Conservation (phyloP, 2,797 vertebrate genomes). For the Lepus oiostolus region DNA sequence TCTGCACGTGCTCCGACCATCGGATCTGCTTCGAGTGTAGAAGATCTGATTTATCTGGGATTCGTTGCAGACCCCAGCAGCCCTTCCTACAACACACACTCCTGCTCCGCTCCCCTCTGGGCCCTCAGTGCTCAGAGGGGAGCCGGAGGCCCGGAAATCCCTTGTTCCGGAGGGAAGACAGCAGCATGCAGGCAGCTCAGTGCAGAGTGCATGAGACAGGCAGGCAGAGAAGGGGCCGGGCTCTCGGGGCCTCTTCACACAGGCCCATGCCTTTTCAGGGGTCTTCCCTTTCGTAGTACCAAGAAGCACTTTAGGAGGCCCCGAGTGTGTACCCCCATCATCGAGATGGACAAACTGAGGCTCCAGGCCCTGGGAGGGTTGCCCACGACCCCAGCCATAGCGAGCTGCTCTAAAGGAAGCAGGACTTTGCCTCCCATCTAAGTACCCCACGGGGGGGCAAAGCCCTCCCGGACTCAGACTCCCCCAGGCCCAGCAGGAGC, state of each 20-base stretch:
- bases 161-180: not conserved
- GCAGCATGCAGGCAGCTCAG: not conserved
- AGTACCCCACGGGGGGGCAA: not conserved
- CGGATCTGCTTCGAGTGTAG: constrained; percentile 71
- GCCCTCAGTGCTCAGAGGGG: constrained; percentile 5
- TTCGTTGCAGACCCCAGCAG: constrained; percentile 73
- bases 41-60: constrained; percentile 72
- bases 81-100: constrained; percentile 15
- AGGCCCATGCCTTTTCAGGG: not conserved
- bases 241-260: not conserved
- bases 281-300: not conserved
- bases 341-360: not conserved
- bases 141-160: not conserved
- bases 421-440: not conserved
- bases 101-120: not conserved
- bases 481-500: not conserved
- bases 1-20: constrained; percentile 20
- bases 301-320: accelerated
- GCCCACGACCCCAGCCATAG: accelerated
- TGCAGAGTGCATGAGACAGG: not conserved
- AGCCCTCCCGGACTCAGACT: too few species aligned
- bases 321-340: too few species aligned
- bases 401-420: not conserved
- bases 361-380: not conserved
- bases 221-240: too few species aligned